phyloP scores from a whole-genome alignment of 2,797 vertebrate genomes.

The Austrolebias charrua region DNA sequence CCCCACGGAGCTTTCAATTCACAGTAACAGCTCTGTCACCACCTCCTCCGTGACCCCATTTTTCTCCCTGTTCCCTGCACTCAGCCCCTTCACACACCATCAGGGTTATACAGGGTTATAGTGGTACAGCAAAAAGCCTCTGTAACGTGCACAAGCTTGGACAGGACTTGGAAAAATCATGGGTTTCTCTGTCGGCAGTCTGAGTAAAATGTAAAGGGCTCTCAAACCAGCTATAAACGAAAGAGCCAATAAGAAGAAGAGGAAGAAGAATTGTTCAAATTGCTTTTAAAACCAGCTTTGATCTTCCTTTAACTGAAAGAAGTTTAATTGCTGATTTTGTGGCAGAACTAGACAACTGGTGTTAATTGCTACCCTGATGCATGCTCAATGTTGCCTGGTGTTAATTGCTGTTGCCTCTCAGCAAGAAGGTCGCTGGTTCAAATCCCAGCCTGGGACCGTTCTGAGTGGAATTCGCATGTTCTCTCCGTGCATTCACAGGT shows the following conservation, averaged over 20 bases:
- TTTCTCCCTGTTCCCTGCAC: slow-evolving; percentile 1
- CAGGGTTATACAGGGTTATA: not conserved
- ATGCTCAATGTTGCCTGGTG: no score
- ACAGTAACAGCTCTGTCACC: slow-evolving; percentile 25
- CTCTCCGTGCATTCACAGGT: no score
- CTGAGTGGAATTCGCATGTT: no score
- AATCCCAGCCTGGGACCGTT: no score
- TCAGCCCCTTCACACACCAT: slow-evolving; percentile 6
- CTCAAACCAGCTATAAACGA: not conserved
- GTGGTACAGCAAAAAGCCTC: slow-evolving; percentile 4
- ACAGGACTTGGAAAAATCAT: not conserved
- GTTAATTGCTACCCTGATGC: no score
- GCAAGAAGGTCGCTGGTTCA: no score
- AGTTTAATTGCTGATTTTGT: slow-evolving; percentile 13
- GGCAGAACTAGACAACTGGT: no score
- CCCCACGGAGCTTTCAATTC: slow-evolving; percentile 14
- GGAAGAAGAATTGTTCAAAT: no score
- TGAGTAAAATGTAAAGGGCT: not conserved
- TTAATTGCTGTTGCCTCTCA: no score
- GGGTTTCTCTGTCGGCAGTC: not conserved
- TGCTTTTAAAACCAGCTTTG: slow-evolving; percentile 11
- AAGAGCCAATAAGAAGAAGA: no score
- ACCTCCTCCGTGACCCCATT: slow-evolving; percentile 25
- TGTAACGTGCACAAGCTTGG: not conserved
- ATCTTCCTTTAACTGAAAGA: slow-evolving; percentile 28